Conservation (phyloP, 2,797 vertebrate species). For the Hypotaenidia okinawae region DNA sequence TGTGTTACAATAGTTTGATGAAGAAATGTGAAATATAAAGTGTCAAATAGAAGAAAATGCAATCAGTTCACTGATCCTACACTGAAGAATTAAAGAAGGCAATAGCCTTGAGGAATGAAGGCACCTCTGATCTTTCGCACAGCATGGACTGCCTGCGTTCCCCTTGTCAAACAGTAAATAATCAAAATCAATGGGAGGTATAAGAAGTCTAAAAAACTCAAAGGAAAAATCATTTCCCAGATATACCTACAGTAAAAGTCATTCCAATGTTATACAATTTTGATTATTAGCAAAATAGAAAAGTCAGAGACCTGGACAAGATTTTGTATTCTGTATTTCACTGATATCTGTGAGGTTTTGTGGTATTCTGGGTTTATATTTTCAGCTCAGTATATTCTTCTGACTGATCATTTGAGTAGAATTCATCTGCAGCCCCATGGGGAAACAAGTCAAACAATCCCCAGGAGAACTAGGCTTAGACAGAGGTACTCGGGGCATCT, state of each 20-base stretch:
- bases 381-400: neutral
- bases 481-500: neutral
- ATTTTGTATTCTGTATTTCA: neutral
- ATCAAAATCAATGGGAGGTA: conserved; percentile 75
- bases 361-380: neutral
- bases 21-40: conserved; percentile 70
- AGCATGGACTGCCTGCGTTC: conserved; percentile 68
- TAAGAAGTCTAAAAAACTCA: conserved; percentile 50
- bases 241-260: conserved; percentile 25
- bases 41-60: conserved; percentile 68
- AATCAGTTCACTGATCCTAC: conserved; percentile 70
- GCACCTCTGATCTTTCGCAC: conserved; percentile 70
- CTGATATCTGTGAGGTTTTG: neutral
- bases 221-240: conserved; percentile 59
- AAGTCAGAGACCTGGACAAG: neutral
- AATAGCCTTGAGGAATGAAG: conserved; percentile 73
- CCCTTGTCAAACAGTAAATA: conserved; percentile 74
- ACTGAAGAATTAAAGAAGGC: conserved; percentile 74
- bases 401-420: neutral
- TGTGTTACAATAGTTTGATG: conserved; percentile 36
- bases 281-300: conserved; percentile 44
- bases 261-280: neutral
- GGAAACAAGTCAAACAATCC: neutral
- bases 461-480: neutral
- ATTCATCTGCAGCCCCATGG: neutral